Evolutionary conservation across 37 sponge, comb jelly and placozoan species (phyloP), one percentile per base, ranked within the genome.

Genomic region (Diacarnus erythraeanus): DNA sequence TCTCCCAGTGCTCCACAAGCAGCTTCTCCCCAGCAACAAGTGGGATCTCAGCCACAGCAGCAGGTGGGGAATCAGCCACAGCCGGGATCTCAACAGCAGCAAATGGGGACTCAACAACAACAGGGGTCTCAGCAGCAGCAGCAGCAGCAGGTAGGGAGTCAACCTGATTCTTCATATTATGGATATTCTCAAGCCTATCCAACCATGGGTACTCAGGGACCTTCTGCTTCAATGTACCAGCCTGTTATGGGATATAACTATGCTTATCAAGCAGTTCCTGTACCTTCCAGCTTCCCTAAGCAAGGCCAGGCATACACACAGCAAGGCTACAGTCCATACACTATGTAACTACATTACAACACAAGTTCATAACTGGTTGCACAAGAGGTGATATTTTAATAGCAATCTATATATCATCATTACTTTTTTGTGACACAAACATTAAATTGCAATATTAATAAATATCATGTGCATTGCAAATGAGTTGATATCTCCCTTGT

Each of bases 401-500:
- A n/a, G n/a, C n/a, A n/a, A n/a, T n/a, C n/a, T n/a, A n/a, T n/a
- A n/a, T n/a, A n/a, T n/a, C n/a, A n/a, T n/a, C n/a, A n/a, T n/a
- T n/a, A n/a, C n/a, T n/a, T n/a, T n/a, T n/a, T n/a, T n/a, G n/a
- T n/a, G n/a, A n/a, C n/a, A n/a, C n/a, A n/a, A n/a, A n/a, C n/a
- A n/a, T n/a, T n/a, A n/a, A n/a, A n/a, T n/a, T n/a, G n/a, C n/a
- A n/a, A n/a, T n/a, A n/a, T n/a, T n/a, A n/a, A n/a, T n/a, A n/a
- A n/a, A n/a, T n/a, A n/a, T n/a, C n/a, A n/a, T n/a, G 2, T 65
- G 34, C 66, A 31, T 30, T 71, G 71, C 43, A 71, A 27, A 12
- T 42, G 42, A 22, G 35, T 21, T 40, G 71, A 29, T 35, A 42
- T 12, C 8, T 82, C 54, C 2, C 65, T 73, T 29, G 94, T 93